Evolutionary conservation across 2,888 invertebrate species (phyloP).

Genomic region (Macrophya annulata): DNA sequence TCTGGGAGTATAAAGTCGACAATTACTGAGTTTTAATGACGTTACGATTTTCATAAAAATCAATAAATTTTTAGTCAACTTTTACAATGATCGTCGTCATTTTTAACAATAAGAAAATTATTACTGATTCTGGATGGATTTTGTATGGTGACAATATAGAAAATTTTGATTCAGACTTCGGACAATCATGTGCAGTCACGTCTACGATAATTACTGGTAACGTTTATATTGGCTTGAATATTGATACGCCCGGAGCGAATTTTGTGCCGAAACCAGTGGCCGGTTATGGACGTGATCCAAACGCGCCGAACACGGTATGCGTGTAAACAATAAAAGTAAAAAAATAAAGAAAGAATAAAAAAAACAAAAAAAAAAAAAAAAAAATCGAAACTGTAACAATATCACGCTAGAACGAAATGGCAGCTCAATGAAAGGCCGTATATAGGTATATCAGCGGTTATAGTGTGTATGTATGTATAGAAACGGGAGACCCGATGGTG

Average conservation of each 20-base stretch:
- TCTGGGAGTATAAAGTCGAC: not conserved
- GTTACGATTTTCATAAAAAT: not conserved
- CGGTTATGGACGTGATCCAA: not conserved
- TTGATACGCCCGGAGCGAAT: conserved; percentile 40
- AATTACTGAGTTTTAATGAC: not conserved
- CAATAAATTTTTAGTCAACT: no score
- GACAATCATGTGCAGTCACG: not conserved
- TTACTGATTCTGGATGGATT: not conserved
- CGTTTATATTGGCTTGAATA: conserved; percentile 44
- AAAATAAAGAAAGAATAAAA: no score
- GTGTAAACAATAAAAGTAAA: not conserved
- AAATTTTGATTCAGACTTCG: not conserved
- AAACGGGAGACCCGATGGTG: not conserved
- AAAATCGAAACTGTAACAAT: conserved; percentile 18
- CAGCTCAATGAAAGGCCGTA: not conserved
- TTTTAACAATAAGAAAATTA: not conserved
- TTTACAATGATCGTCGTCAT: not conserved
- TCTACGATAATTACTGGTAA: conserved; percentile 16
- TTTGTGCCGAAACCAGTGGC: not conserved
- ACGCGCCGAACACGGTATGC: not conserved
- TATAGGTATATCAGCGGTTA: not conserved
- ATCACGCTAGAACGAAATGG: conserved; percentile 19
- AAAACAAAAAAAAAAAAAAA: not conserved
- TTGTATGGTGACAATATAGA: no score
- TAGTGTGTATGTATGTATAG: not conserved